Evolutionary conservation across 2,797 vertebrate species (phyloP).

Genomic region (Gallirallus australis): DNA sequence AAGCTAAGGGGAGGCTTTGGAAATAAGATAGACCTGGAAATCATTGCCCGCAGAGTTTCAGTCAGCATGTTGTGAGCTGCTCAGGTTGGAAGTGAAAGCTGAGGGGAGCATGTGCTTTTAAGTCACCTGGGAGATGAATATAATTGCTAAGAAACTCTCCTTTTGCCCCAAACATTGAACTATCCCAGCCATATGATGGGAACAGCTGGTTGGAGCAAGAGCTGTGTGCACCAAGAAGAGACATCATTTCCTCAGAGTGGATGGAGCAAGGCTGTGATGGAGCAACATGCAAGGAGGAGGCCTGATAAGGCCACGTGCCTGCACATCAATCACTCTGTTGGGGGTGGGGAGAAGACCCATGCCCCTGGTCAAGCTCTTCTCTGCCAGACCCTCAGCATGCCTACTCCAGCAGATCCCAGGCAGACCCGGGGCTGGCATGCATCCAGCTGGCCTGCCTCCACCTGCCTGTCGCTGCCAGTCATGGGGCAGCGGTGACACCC

Average conservation of each 20-base stretch:
- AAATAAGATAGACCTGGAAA: not conserved
- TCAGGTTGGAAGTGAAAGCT: not conserved
- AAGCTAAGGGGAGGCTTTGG: not conserved
- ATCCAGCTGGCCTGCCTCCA: constrained; percentile 25
- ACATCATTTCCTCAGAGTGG: fast-evolving
- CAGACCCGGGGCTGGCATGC: not conserved
- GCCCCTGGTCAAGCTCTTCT: not conserved
- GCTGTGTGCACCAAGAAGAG: not conserved
- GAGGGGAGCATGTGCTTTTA: not conserved
- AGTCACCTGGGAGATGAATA: not conserved
- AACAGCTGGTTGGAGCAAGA: not conserved
- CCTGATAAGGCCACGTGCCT: not conserved
- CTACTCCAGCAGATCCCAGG: not conserved
- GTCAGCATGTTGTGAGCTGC: not conserved
- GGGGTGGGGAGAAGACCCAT: not conserved
- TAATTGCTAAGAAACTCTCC: fast-evolving
- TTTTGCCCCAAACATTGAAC: not conserved
- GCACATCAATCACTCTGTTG: not conserved
- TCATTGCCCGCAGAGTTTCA: not conserved
- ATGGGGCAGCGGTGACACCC: not conserved
- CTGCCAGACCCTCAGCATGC: not conserved
- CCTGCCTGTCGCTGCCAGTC: constrained; percentile 39
- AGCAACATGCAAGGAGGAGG: not conserved
- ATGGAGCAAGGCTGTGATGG: not conserved
- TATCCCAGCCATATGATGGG: not conserved